phyloP scores from a whole-genome alignment of 2,797 vertebrate genomes.

The Presbytis comata region DNA sequence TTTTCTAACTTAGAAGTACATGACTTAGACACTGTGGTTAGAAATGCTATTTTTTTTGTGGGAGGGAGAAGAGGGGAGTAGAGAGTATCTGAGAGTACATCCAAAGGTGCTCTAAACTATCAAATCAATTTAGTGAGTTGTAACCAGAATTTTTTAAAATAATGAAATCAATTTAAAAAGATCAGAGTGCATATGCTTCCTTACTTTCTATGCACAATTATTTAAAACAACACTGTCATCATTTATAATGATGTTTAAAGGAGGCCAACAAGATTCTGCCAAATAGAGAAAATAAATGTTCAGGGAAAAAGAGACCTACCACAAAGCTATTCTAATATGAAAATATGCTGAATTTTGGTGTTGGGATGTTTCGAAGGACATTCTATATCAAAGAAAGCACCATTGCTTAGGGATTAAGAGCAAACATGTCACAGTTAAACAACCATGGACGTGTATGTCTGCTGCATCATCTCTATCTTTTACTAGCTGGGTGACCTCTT shows the following conservation, averaged over 20 bases:
- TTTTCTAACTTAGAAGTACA: not conserved
- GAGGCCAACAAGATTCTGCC: not conserved
- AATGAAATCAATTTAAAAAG: not conserved
- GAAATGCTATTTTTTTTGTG: not conserved
- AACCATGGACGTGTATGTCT: accelerated
- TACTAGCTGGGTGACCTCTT: not conserved
- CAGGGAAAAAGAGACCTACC: not conserved
- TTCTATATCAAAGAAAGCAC: not conserved
- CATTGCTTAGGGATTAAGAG: not conserved
- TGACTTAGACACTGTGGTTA: not conserved
- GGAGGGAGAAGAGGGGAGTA: not conserved
- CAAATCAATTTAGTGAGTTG: not conserved
- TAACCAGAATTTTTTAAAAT: not conserved
- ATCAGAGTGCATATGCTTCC: not conserved
- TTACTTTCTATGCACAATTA: not conserved
- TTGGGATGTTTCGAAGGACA: not conserved
- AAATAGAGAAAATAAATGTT: not conserved
- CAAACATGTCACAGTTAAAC: not conserved
- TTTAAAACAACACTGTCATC: not conserved
- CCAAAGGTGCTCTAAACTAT: not conserved
- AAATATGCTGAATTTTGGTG: not conserved
- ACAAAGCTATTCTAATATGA: not conserved
- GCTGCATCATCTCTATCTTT: not conserved
- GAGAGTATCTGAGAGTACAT: not conserved
- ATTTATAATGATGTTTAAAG: not conserved